Base-by-base conservation (phyloP, 2,797 vertebrate species). In the Philypnodon macrostomus region DNA sequence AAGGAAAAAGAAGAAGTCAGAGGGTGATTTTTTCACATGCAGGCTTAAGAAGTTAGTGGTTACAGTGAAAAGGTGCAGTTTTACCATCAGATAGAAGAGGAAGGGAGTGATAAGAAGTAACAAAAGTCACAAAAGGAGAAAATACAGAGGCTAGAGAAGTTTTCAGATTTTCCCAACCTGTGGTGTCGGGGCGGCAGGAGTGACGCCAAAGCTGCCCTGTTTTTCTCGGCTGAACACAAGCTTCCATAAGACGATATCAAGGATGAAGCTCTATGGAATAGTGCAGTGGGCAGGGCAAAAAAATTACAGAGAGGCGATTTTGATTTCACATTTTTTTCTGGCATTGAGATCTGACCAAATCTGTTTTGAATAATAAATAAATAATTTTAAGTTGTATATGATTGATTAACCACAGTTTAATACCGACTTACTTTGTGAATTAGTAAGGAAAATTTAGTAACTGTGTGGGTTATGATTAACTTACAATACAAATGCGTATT, bases 191-290 rank as follows among this genome's bases (percentile, higher is more conserved):
- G 89, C 79, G 52, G 89, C 91, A 71, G 90, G 71, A 87, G 87
- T 86, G 90, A 89, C 74, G 86, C 88, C 93, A 91, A 80, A 91
- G 81, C 87, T 92, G 91, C 93, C 92, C 87, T 90, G 95, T 92
- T 93, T 97, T 91, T 97, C 95, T 92, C 93, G 90, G 92, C 83
- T 94, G 95, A 97, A 95, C 91, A 94, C 92, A 93, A 95, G 90
- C 89, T 96, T 99, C 95, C 94, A 92, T 90, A 98, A 95, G 94
- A 97, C 63, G 92, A 91, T 89, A 90, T 99, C 96, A 93, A 98
- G 93, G 93, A 98, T 88, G 93, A 97, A 79, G 89, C 89, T 98
- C 96, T 99, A 95, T 85, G 91, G 90, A 89, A 93, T 75, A 90
- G 87, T 67, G 89, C 85, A 90, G 91, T 87, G 85, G 88, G 88